Evolutionary conservation across 2,113 vertebrate genomes (phyloP), one percentile per base, ranked within the genome.

Genomic region (Cacatua alba): DNA sequence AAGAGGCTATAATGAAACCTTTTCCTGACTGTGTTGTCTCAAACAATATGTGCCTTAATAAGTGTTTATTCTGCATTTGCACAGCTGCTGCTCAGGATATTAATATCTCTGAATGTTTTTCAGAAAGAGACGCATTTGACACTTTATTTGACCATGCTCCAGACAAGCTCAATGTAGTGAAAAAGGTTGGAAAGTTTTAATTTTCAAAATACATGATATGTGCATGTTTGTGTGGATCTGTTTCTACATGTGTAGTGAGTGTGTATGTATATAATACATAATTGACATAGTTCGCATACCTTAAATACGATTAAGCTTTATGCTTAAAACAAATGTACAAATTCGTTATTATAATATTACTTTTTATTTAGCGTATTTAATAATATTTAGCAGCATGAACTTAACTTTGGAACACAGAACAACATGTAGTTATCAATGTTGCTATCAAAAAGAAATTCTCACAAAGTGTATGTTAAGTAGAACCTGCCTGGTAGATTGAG

Each of bases 51-150:
- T 77, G 41, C 81, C 59, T 76, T 71, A 82, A 8, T 51, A 55
- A 86, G 31, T 82, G 35, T 83, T 95, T 76, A 57, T 86, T 93
- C 62, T 86, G 62, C 77, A 24, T 52, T 95, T 86, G 64, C 48
- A 82, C 65, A 79, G 64, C 57, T 94, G 80, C 70, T 89, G 72
- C 57, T 82, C 51, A 69, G 13, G 68, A 3, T 69, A 26, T 94
- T 95, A 80, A 96, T 63, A 33, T 31, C 60, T 41, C 52, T 84
- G 82, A 23, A 76, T 97, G 10, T 97, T 74, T 97, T 97, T 48
- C 98, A 99, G 99, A 99, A 94, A 98, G 99, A 7, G 99, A 99
- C 63, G 99, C 99, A 33, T 99, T 99, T 28, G 99, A 99, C 97
- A 99, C 99, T 29, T 97, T 99, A 84, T 99, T 99, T 64, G 99